These are phyloP conservation scores for Autographa pulchrina DNA, from an alignment of 2,888 invertebrate genomes.

Conservation along the genomic window DNA sequence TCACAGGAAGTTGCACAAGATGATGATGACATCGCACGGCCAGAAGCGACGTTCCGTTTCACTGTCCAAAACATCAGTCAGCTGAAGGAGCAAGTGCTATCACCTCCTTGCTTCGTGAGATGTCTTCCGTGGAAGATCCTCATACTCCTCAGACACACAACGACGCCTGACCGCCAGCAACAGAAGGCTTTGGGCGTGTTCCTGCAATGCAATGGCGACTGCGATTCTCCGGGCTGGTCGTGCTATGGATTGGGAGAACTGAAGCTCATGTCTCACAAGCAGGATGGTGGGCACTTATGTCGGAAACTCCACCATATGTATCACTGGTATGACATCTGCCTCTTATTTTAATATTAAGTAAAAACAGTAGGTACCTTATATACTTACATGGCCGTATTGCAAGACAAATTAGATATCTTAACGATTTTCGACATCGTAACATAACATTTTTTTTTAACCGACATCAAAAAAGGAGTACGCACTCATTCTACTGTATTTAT, in stretches of 20 bases:
- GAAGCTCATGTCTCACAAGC: conserved; percentile 95
- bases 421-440: too few relatives aligned
- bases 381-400: too few relatives aligned
- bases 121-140: conserved; percentile 99
- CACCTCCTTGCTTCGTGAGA: conserved; percentile 96
- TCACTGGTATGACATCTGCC: conserved; percentile 90
- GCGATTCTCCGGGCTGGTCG: conserved; percentile 98
- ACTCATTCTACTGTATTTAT: too few relatives aligned
- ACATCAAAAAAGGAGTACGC: too few relatives aligned
- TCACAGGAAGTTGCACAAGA: conserved; percentile 87
- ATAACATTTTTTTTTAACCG: too few relatives aligned
- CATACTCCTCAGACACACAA: conserved; percentile 95
- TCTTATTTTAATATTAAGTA: too few relatives aligned
- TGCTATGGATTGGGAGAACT: conserved; percentile 98
- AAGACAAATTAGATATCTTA: too few relatives aligned
- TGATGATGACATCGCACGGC: conserved; percentile 94
- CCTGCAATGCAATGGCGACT: conserved; percentile 98
- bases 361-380: too few relatives aligned
- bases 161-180: conserved; percentile 92
- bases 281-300: conserved; percentile 94
- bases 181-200: conserved; percentile 94
- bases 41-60: conserved; percentile 97
- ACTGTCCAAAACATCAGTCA: conserved; percentile 96
- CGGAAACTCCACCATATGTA: conserved; percentile 98
- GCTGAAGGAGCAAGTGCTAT: conserved; percentile 94